These are phyloP conservation scores for Gila robusta DNA, from an alignment of 2,797 vertebrate genomes.

Conservation along the genomic window DNA sequence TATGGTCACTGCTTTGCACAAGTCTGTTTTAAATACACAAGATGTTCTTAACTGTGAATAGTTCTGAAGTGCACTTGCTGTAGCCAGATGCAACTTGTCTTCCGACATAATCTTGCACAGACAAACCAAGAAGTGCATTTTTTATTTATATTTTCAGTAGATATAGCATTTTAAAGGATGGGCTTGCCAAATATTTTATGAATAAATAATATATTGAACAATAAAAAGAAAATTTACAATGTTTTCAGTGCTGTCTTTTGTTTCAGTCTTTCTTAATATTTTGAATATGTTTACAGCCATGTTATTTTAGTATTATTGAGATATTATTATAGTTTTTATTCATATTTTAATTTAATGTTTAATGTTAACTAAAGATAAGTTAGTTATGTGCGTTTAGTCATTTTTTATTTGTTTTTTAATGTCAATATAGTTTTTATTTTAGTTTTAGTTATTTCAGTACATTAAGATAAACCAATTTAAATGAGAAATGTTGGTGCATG, in stretches of 20 bases:
- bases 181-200: slow-evolving; percentile 65
- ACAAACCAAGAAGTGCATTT: slow-evolving; percentile 69
- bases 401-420: not conserved
- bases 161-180: slow-evolving; percentile 65
- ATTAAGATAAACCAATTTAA: not conserved
- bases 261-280: slow-evolving; percentile 8
- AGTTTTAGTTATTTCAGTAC: not conserved
- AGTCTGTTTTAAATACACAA: slow-evolving; percentile 65
- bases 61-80: slow-evolving; percentile 81
- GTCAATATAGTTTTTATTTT: not conserved
- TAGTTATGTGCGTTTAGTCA: not conserved
- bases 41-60: slow-evolving; percentile 71
- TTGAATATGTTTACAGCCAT: not conserved
- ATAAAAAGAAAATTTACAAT: slow-evolving; percentile 56
- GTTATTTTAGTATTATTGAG: not conserved
- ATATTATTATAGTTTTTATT: not conserved
- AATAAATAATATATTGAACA: slow-evolving; percentile 65
- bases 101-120: slow-evolving; percentile 70
- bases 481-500: not conserved
- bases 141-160: slow-evolving; percentile 68
- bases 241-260: slow-evolving; percentile 27
- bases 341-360: too few relatives aligned
- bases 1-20: slow-evolving; percentile 58
- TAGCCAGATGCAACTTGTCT: slow-evolving; percentile 69
- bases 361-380: not conserved